Evolutionary conservation across 2,797 vertebrate genomes (phyloP).

Genomic region (Carcharodon carcharias): DNA sequence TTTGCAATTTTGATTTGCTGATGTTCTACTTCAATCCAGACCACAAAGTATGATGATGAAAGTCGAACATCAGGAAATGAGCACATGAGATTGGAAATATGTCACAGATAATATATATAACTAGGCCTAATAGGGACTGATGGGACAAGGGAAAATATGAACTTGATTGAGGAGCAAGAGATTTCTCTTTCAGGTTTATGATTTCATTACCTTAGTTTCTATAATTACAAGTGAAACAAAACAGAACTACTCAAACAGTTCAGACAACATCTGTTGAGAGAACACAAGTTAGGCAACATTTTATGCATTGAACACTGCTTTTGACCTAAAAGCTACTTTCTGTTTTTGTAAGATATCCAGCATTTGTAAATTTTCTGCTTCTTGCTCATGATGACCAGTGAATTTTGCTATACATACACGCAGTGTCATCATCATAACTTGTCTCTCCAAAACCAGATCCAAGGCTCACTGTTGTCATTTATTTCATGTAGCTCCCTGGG

Average conservation of each 20-base stretch:
- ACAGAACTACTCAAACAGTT: not conserved
- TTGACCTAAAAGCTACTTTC: not conserved
- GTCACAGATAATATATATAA: not conserved
- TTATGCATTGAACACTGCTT: not conserved
- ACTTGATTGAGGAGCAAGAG: not conserved
- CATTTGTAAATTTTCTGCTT: not conserved
- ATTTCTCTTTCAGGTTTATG: not conserved
- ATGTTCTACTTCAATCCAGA: not conserved
- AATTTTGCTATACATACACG: not conserved
- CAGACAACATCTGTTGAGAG: too few relatives aligned
- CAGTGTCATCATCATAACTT: not conserved
- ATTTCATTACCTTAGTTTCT: not conserved
- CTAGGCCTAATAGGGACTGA: not conserved
- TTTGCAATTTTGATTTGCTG: not conserved
- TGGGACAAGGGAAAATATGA: not conserved
- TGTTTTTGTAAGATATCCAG: not conserved
- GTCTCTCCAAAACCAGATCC: not conserved
- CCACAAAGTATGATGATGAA: not conserved
- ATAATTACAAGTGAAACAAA: not conserved
- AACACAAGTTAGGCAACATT: not conserved
- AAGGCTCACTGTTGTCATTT: not conserved
- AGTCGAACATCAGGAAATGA: not conserved
- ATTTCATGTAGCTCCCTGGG: not conserved
- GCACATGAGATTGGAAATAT: not conserved
- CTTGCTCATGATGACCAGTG: not conserved